Conservation (phyloP, 30 jellyfish, hydroid and myxozoan genomes). For the Nemopilema nomurai region DNA sequence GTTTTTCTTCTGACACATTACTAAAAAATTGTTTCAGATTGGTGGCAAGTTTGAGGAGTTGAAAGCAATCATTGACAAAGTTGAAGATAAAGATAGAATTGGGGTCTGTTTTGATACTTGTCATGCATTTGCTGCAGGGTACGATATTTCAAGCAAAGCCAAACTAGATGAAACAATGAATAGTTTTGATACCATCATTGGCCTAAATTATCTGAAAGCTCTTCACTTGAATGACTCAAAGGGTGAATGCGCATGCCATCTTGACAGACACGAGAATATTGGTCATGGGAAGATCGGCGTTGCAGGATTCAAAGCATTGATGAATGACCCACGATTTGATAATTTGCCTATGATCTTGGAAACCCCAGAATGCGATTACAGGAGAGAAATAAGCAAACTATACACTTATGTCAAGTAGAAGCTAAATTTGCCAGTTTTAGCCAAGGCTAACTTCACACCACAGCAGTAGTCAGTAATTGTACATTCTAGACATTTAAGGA, state of each 20-base stretch:
- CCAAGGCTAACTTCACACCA: neutral
- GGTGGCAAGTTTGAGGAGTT: constrained; percentile 70
- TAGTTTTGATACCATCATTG: constrained; percentile 35
- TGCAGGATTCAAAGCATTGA: constrained; percentile 54
- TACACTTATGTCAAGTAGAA: constrained; percentile 18
- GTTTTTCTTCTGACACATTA: neutral
- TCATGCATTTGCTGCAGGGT: constrained; percentile 77
- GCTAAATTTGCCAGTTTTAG: neutral
- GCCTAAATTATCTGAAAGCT: constrained; percentile 58
- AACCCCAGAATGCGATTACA: constrained; percentile 61
- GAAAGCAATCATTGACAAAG: constrained; percentile 47
- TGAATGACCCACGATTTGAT: constrained; percentile 49
- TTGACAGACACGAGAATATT: constrained; percentile 54
- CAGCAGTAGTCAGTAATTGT: no score
- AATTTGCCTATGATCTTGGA: constrained; percentile 56
- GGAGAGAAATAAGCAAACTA: constrained; percentile 29
- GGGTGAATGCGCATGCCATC: constrained; percentile 27
- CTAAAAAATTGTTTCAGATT: constrained; percentile 17
- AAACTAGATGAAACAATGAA: constrained; percentile 41
- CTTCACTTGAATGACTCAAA: constrained; percentile 62
- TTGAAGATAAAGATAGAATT: constrained; percentile 46
- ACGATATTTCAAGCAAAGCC: constrained; percentile 44
- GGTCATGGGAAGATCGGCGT: constrained; percentile 71
- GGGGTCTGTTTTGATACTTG: constrained; percentile 76
- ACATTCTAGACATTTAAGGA: no score